Conservation (phyloP, 2,888 invertebrate genomes). For the Epiperipatus broadwayi region DNA sequence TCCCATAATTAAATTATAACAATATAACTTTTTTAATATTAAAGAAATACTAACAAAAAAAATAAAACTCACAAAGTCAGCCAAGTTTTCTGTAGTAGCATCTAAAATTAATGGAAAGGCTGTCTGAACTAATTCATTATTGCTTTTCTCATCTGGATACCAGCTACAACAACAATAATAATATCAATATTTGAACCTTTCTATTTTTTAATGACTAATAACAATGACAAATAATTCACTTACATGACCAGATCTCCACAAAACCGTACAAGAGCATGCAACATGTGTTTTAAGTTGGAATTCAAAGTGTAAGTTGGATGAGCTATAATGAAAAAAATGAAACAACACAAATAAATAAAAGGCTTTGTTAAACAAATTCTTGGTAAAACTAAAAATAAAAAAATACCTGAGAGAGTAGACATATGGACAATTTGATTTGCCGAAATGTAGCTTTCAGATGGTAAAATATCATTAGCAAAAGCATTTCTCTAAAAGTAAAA, state of each 20-base stretch:
- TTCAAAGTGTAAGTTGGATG: slow-evolving; percentile 39
- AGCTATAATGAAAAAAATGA: slow-evolving; percentile 16
- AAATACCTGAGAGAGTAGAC: slow-evolving; percentile 39
- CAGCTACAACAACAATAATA: slow-evolving; percentile 24
- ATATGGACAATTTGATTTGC: slow-evolving; percentile 45
- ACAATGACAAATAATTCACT: slow-evolving; percentile 17
- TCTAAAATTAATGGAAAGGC: slow-evolving; percentile 57
- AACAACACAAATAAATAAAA: neutral
- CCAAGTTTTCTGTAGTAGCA: slow-evolving; percentile 50
- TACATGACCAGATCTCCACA: slow-evolving; percentile 38
- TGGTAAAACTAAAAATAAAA: neutral
- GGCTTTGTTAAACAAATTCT: slow-evolving; percentile 9
- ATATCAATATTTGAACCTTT: slow-evolving; percentile 7
- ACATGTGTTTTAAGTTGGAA: slow-evolving; percentile 42
- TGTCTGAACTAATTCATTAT: slow-evolving; percentile 38
- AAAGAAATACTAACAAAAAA: neutral
- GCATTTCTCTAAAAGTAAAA: slow-evolving; percentile 37
- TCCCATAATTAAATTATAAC: too few relatives aligned
- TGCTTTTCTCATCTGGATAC: slow-evolving; percentile 39
- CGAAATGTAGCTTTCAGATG: slow-evolving; percentile 61
- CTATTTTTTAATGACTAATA: neutral
- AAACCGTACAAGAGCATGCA: slow-evolving; percentile 43
- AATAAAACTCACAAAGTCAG: slow-evolving; percentile 33
- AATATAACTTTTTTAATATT: too few relatives aligned
- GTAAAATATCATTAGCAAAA: slow-evolving; percentile 54